Evolutionary conservation across 2,113 vertebrate genomes (phyloP).

Genomic region (Eidolon helvum): DNA sequence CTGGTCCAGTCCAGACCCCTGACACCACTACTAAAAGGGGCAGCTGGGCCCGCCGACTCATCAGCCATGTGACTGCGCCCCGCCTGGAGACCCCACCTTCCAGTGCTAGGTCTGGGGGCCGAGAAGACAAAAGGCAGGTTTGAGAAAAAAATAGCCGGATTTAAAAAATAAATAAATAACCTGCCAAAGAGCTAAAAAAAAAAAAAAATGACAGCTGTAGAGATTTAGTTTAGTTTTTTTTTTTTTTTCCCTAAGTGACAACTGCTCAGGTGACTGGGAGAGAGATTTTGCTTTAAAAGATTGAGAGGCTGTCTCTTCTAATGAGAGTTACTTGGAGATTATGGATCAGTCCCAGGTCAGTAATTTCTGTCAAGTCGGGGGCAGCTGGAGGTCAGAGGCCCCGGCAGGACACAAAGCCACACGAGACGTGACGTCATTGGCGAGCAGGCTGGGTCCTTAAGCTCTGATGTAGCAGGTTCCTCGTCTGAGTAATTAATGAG

Average conservation of each 20-base stretch:
- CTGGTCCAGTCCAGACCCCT: not conserved
- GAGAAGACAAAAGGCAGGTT: not conserved
- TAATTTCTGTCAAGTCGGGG: conserved; percentile 78
- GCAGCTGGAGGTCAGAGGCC: conserved; percentile 81
- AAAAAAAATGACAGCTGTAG: conserved; percentile 29
- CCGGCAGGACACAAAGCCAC: conserved; percentile 20
- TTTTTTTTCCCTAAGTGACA: conserved; percentile 65
- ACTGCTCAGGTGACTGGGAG: conserved; percentile 76
- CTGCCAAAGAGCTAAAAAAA: conserved; percentile 21
- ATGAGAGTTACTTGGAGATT: conserved; percentile 73
- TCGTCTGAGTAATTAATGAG: conserved; percentile 76
- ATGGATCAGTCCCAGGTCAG: conserved; percentile 78
- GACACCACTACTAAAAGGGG: not conserved
- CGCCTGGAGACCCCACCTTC: not conserved
- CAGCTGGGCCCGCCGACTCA: not conserved
- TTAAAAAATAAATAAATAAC: conserved; percentile 4
- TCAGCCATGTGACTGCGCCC: not conserved
- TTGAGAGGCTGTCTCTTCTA: conserved; percentile 77
- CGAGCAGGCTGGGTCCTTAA: conserved; percentile 1
- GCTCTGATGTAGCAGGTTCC: conserved; percentile 65
- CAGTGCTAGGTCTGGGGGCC: not conserved
- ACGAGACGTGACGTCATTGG: conserved; percentile 13
- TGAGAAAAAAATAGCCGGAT: not conserved
- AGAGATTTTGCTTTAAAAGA: conserved; percentile 70
- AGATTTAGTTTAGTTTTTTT: conserved; percentile 49